phyloP scores from a whole-genome alignment of 2,888 invertebrate species.

The Uropetala carovei region DNA sequence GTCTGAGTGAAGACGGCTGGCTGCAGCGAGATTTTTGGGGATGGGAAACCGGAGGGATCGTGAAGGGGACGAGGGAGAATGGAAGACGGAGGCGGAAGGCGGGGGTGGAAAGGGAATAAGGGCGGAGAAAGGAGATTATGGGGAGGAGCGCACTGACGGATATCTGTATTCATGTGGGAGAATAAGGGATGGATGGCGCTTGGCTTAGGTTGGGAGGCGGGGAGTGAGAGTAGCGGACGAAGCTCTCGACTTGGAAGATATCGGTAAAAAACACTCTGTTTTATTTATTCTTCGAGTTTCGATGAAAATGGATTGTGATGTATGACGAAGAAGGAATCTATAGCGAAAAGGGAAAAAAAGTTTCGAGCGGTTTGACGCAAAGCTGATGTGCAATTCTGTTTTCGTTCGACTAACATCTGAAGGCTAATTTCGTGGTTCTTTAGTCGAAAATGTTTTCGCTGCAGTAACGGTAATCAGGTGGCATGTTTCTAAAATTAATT shows the following conservation, averaged over 20 bases:
- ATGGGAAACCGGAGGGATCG: neutral
- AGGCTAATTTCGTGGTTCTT: neutral
- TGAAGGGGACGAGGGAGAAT: neutral
- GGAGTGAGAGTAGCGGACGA: neutral
- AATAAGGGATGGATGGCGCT: neutral
- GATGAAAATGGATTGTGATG: constrained; percentile 1
- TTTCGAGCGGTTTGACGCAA: neutral
- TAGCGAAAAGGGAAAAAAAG: neutral
- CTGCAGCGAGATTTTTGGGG: neutral
- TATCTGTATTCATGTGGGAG: neutral
- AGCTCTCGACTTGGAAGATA: neutral
- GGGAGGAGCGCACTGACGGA: neutral
- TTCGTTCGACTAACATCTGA: neutral
- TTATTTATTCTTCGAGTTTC: constrained; percentile 14
- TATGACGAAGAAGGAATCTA: neutral
- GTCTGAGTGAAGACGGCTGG: constrained; percentile 41
- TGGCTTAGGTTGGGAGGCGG: neutral
- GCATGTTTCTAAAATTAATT: no score
- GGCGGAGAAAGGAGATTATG: neutral
- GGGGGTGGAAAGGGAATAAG: neutral
- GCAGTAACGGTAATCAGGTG: neutral
- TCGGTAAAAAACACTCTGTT: neutral
- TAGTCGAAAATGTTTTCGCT: neutral
- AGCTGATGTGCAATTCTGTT: neutral
- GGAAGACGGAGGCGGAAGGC: neutral